Conservation (phyloP, 2,888 invertebrate species). For the Acleris sparsana region DNA sequence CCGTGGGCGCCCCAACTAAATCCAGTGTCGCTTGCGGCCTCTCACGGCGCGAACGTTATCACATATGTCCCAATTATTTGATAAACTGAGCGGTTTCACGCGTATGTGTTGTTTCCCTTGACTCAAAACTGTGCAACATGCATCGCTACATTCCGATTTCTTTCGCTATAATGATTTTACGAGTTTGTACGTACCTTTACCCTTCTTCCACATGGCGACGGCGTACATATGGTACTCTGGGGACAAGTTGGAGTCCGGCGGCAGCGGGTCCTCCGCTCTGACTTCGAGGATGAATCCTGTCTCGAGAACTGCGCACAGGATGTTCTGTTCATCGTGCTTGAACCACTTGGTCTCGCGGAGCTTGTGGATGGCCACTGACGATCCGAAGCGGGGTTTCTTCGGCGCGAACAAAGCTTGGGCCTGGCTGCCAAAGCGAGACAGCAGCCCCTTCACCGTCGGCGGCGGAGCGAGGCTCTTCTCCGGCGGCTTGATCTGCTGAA, state of each 20-base stretch:
- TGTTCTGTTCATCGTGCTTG: conserved; percentile 86
- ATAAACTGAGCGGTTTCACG: conserved; percentile 45
- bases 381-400: conserved; percentile 83
- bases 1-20: conserved; percentile 49
- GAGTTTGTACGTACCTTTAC: conserved; percentile 84
- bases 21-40: conserved; percentile 58
- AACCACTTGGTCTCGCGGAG: conserved; percentile 90
- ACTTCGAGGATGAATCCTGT: conserved; percentile 89
- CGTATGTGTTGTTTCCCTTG: conserved; percentile 29
- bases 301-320: conserved; percentile 88
- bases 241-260: conserved; percentile 72
- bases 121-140: conserved; percentile 13
- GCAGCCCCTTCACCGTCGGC: conserved; percentile 79
- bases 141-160: conserved; percentile 12
- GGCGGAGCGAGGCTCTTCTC: conserved; percentile 80
- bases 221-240: conserved; percentile 86
- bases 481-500: conserved; percentile 82
- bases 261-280: conserved; percentile 76
- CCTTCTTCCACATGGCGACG: conserved; percentile 87
- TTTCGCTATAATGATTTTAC: conserved; percentile 27
- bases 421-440: conserved; percentile 82
- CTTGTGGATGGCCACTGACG: conserved; percentile 88
- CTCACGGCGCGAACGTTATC: conserved; percentile 54
- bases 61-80: conserved; percentile 46
- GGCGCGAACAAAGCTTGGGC: conserved; percentile 81